These are phyloP conservation scores for cattle (Bos taurus) DNA, from an alignment of 2,113 vertebrate species.

Conservation along the genomic window DNA sequence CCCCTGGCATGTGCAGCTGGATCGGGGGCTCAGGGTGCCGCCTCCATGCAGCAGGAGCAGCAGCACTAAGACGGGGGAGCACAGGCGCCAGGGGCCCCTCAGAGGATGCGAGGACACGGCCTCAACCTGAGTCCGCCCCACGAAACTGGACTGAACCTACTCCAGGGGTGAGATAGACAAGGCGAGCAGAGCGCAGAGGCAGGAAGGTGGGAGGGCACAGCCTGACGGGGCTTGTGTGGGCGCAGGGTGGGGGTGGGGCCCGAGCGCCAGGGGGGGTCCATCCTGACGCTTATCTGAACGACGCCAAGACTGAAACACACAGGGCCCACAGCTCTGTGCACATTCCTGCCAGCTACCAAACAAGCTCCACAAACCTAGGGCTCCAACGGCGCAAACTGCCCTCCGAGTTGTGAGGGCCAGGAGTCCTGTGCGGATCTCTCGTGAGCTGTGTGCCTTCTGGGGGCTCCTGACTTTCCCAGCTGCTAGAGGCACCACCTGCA, in stretches of 20 bases:
- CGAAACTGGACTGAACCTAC: accelerated
- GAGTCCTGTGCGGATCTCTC: accelerated
- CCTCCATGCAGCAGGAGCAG: not conserved
- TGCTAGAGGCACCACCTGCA: accelerated
- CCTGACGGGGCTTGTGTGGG: not conserved
- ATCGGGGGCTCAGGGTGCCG: accelerated
- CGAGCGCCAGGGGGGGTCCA: accelerated
- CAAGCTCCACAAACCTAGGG: not conserved
- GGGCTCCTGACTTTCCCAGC: not conserved
- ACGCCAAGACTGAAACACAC: not conserved
- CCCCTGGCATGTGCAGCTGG: not conserved
- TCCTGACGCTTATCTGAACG: accelerated
- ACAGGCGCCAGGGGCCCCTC: accelerated
- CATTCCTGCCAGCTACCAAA: not conserved
- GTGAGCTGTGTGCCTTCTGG: not conserved
- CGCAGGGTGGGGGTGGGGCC: not conserved
- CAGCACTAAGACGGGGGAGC: not conserved
- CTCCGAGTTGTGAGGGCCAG: not conserved
- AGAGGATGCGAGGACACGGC: accelerated
- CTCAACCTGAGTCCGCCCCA: not conserved
- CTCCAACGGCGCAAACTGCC: accelerated
- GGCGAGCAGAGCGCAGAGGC: not conserved
- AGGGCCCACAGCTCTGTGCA: accelerated
- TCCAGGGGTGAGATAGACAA: not conserved
- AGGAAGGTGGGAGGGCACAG: not conserved